Base-by-base conservation (phyloP, 2,113 vertebrate species). In the Pimephales promelas region DNA sequence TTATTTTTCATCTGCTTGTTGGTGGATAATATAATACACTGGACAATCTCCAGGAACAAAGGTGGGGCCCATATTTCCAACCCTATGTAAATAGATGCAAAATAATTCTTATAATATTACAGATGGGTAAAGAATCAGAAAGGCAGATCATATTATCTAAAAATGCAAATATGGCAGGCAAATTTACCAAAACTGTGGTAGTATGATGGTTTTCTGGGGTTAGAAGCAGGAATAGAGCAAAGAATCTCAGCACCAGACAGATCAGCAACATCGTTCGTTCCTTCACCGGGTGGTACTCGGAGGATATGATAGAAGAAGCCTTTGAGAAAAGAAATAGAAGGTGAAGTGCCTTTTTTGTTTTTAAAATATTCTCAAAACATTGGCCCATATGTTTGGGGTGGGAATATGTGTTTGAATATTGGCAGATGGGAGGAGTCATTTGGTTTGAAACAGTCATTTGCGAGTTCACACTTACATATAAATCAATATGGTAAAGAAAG, bases 121-220 rank as follows among this genome's bases (percentile, higher is more conserved):
- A 13, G 66, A 56, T 28, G 7, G 43, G 18, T 40, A 11, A 31
- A 18, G 14, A 34, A 56, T 28, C 28, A 56, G 22, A 14, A 72
- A 9, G 3, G 5, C 40, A 45, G 61, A 26, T 26, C 24, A 5
- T 1, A 31, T 72, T 2, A 36, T 22, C 5, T 28, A 52, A 22
- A 34, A 66, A 7, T 16, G 22, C 18, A 36, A 68, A 52, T 9
- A 34, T 49, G 7, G 5, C 7, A 34, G 40, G 9, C 28, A 57
- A 47, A 34, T 49, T 90, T 82, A 98, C 97, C 96, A 78, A 98
- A 98, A 90, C 97, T 99, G 91, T 99, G 97, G 86, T 95, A 98
- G 89, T 99, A 98, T 84, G 96, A 97, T 10, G 96, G 96, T 57
- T 94, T 97, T 89, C 92, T 92, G 62, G 83, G 86, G 76, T 97